Base-by-base conservation (phyloP, 2,797 vertebrate genomes). In the Fistularia commersonii region DNA sequence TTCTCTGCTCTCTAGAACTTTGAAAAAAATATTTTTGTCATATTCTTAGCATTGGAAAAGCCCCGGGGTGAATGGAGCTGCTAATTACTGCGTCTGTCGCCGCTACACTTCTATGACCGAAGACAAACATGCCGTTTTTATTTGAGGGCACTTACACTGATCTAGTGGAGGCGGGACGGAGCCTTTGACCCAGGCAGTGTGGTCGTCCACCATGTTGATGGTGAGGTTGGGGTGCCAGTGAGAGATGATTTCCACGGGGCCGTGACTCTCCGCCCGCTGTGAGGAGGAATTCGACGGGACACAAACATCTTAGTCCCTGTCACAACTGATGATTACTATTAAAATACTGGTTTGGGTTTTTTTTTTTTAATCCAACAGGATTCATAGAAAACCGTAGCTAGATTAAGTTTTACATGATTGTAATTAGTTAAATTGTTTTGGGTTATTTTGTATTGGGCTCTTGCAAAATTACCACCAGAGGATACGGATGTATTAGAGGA, bases 211-310 rank as follows among this genome's bases (percentile, higher is more conserved):
- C 54, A 99, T 95, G 77, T 98, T 98, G 85, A 99, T 96, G 63
- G 97, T 99, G 54, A 99, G 81, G 81, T 99, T 98, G 37, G 97
- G 95, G 69, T 99, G 97, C 97, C 97, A 99, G 51, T 98, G 95
- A 0, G 96, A 98, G 57, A 99, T 98, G 10, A 98, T 90, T 77
- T 98, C 97, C 64, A 99, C 93, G 0, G 97, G 94, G 0, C 97
- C 97, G 0, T 92, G 95, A 64, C 97, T 96, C 64, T 99, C 96
- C 0, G 97, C 97, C 32, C 95, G 88, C 95, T 96, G 84, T 9
- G 58, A 76, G 10, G 40, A 70, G 42, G 56, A 32, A 64, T 23
- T 40, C 23, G 8, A 40, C 45, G 10, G 47, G 38, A 10, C 8
- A 10, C 8, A 3, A 40, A n/a, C 3, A 10, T 40, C 8, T 5